Evolutionary conservation across 1,140 invertebrate species (phyloP).

Genomic region (Papilio polytes): DNA sequence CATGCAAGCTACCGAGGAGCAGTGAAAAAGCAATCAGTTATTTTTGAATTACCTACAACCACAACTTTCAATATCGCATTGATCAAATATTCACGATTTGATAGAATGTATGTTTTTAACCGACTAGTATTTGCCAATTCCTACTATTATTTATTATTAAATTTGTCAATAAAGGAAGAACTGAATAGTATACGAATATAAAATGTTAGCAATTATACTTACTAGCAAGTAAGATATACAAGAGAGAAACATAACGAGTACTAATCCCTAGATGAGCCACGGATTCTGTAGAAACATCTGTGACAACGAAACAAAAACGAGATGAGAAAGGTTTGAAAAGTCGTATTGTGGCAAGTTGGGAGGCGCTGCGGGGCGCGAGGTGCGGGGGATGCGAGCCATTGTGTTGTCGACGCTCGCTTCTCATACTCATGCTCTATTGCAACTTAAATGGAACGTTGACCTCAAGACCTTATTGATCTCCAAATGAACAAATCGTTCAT

Average conservation of each 20-base stretch:
- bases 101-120: too few species aligned
- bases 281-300: conserved; percentile 70
- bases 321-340: conserved; percentile 77
- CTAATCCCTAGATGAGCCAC: conserved; percentile 75
- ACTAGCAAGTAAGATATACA: conserved; percentile 60
- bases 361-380: conserved; percentile 48
- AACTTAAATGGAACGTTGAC: conserved; percentile 42
- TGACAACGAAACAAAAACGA: conserved; percentile 75
- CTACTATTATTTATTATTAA: too few species aligned
- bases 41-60: too few species aligned
- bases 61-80: too few species aligned
- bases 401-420: conserved; percentile 37
- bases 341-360: conserved; percentile 73
- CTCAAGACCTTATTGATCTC: conserved; percentile 39
- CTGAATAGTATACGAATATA: too few species aligned
- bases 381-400: conserved; percentile 48
- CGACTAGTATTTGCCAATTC: too few species aligned
- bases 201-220: conserved; percentile 49
- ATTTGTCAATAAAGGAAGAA: too few species aligned
- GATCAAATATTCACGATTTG: too few species aligned
- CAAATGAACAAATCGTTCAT: neutral
- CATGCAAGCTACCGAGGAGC: too few species aligned
- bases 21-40: too few species aligned
- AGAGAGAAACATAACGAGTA: conserved; percentile 71
- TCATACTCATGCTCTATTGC: conserved; percentile 44